Evolutionary conservation across 2,888 invertebrate species (phyloP).

Genomic region (Ganaspis brasiliensis): DNA sequence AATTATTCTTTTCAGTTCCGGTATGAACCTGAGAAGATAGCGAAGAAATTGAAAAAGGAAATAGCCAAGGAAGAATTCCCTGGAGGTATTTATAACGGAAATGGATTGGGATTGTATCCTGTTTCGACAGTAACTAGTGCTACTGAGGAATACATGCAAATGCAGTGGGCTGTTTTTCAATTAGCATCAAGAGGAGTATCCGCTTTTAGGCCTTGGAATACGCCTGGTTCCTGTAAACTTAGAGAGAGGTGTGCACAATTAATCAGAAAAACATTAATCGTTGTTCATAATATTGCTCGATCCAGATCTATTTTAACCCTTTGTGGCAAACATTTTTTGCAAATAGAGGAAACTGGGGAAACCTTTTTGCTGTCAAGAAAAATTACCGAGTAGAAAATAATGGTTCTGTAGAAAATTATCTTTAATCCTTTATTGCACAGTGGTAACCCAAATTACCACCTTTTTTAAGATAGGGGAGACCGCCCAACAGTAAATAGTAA

Average conservation of each 20-base stretch:
- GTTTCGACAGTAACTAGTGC: conserved; percentile 69
- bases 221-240: conserved; percentile 76
- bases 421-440: too few species aligned
- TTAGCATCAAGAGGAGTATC: conserved; percentile 78
- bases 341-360: too few species aligned
- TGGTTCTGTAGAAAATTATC: too few species aligned
- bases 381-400: too few species aligned
- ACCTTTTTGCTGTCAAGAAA: too few species aligned
- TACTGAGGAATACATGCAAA: conserved; percentile 75
- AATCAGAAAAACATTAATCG: too few species aligned
- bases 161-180: conserved; percentile 79
- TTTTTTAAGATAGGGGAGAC: too few species aligned
- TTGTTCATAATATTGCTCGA: too few species aligned
- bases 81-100: conserved; percentile 72
- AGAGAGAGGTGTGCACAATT: conserved; percentile 80
- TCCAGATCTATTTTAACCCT: too few species aligned
- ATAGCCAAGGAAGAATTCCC: conserved; percentile 75
- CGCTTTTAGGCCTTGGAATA: conserved; percentile 80
- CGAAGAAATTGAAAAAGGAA: conserved; percentile 77
- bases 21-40: conserved; percentile 75
- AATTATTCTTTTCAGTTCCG: conserved; percentile 68
- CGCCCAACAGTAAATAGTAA: too few species aligned
- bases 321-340: too few species aligned
- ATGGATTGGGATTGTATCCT: conserved; percentile 76
- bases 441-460: too few species aligned